Percentiles rank a stretch among this genome's conserved stretches.
phyloP scores from a whole-genome alignment of 2,888 invertebrate species.

The Drepana falcataria region DNA sequence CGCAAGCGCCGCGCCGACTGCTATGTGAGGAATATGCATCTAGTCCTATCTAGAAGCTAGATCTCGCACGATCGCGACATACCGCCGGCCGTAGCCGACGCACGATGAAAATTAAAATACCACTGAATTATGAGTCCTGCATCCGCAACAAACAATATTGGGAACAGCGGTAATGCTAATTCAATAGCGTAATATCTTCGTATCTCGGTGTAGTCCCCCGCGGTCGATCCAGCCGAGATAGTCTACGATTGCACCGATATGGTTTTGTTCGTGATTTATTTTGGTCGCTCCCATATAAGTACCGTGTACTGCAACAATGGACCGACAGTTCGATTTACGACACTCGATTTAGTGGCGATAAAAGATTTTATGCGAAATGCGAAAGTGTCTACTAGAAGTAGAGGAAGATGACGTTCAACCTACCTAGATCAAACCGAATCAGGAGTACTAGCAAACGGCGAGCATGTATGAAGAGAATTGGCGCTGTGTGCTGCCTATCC shows the following conservation, averaged over 20 bases:
- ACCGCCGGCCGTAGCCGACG: conserved; percentile 33
- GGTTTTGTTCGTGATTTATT: conserved; percentile 76
- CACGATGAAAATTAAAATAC: conserved; percentile 62
- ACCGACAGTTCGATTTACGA: conserved; percentile 66
- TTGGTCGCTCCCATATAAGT: conserved; percentile 74
- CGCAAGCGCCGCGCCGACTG: conserved; percentile 32
- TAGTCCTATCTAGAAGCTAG: conserved; percentile 45
- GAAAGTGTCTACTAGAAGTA: no score
- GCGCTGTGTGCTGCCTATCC: no score
- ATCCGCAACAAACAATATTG: conserved; percentile 43
- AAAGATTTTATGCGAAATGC: conserved; percentile 26
- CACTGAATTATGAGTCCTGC: conserved; percentile 56
- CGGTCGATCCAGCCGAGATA: conserved; percentile 60
- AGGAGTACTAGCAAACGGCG: no score
- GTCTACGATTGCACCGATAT: conserved; percentile 71
- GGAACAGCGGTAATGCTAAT: conserved; percentile 73
- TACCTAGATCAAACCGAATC: no score
- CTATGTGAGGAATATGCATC: conserved; percentile 57
- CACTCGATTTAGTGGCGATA: conserved; percentile 73
- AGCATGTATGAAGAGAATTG: no score
- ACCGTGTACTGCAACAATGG: conserved; percentile 70
- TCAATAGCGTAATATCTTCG: conserved; percentile 71
- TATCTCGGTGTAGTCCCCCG: conserved; percentile 58
- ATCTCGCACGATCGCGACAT: conserved; percentile 62
- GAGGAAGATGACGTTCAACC: no score